Percentiles rank a stretch among this genome's conserved stretches.
Conservation (phyloP, 2,113 vertebrate species). For the Monarcha castaneiventris region DNA sequence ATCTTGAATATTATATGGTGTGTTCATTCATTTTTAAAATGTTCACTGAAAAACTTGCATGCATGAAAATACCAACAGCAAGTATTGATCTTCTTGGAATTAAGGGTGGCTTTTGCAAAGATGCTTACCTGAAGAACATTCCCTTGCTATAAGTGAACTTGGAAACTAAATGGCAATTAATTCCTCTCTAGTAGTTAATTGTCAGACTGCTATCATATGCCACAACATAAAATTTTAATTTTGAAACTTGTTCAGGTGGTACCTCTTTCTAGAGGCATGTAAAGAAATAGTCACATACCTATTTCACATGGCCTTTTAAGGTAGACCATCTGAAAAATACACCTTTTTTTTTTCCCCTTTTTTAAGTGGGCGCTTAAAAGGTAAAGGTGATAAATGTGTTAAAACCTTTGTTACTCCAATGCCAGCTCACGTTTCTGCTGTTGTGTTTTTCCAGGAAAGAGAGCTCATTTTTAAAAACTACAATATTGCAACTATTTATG, state of each 20-base stretch:
- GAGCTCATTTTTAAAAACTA: neutral
- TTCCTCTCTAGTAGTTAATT: neutral
- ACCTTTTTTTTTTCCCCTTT: neutral
- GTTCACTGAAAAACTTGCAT: neutral
- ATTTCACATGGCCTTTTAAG: neutral
- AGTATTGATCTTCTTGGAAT: neutral
- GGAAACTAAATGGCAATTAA: neutral
- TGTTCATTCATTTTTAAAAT: neutral
- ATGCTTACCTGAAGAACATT: accelerated
- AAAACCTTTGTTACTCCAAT: neutral
- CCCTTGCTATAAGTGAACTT: neutral
- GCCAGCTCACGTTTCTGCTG: neutral
- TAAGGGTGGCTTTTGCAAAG: neutral
- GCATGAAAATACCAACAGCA: neutral
- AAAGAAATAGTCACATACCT: neutral
- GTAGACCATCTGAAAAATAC: neutral
- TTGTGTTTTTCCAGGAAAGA: neutral
- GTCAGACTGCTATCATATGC: neutral
- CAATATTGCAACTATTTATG: neutral
- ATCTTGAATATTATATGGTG: neutral
- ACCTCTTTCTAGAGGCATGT: neutral
- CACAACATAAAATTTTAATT: neutral
- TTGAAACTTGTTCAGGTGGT: neutral
- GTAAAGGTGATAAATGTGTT: neutral
- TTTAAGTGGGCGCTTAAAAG: neutral